phyloP scores from a whole-genome alignment of 2,113 vertebrate genomes.

The Rhipidura dahli region DNA sequence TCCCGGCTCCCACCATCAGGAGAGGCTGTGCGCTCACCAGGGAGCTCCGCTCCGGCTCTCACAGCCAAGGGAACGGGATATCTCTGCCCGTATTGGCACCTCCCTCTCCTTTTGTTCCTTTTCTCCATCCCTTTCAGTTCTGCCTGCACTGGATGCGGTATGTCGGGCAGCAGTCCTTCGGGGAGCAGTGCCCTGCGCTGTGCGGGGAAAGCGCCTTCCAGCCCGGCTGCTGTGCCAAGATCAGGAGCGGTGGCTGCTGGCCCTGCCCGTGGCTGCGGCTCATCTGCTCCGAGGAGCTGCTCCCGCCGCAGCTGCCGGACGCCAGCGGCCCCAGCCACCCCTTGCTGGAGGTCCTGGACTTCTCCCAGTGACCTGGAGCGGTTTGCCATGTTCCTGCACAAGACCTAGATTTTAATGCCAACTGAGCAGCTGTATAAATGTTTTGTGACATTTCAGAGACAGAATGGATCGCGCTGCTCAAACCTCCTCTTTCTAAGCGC shows the following conservation, averaged over 20 bases:
- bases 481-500: conserved; percentile 4
- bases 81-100: background rate
- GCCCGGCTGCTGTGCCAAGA: background rate
- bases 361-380: conserved; percentile 16
- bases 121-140: background rate
- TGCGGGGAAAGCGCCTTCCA: background rate
- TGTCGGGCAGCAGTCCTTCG: background rate
- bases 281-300: background rate
- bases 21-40: background rate
- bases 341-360: background rate
- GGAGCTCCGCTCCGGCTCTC: background rate
- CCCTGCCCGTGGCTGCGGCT: background rate
- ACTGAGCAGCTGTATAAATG: conserved; percentile 58
- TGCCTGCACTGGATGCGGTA: accelerated
- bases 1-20: background rate
- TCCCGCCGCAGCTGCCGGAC: background rate
- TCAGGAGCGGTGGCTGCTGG: background rate
- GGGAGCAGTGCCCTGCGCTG: background rate
- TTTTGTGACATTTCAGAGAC: conserved; percentile 21
- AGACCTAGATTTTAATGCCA: conserved; percentile 53
- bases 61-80: background rate
- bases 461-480: conserved; percentile 36
- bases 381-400: background rate
- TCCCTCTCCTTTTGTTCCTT: background rate
- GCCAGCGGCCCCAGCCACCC: background rate